phyloP scores from a whole-genome alignment of 2,888 invertebrate species.

The Torymus aiolomorphi region DNA sequence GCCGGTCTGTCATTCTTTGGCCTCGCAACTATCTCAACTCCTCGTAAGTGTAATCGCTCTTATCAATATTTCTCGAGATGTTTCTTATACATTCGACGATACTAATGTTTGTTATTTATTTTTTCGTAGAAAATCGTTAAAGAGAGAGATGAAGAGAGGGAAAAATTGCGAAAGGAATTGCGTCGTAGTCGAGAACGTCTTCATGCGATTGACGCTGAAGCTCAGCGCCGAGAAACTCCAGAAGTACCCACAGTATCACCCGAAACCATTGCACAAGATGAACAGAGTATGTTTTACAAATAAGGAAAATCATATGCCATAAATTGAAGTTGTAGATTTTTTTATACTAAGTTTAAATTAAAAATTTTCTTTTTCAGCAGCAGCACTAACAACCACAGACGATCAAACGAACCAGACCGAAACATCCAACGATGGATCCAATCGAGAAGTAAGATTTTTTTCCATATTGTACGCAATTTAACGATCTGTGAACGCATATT shows the following conservation, averaged over 20 bases:
- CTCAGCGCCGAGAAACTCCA: constrained; percentile 66
- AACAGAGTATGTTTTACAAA: constrained; percentile 38
- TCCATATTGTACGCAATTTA: constrained; percentile 29
- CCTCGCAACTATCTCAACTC: constrained; percentile 82
- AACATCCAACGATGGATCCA: constrained; percentile 57
- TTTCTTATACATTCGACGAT: no score
- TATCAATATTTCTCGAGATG: no score
- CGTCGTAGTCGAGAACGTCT: constrained; percentile 84
- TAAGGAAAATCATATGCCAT: neutral
- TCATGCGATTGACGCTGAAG: constrained; percentile 78
- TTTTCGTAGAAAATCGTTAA: constrained; percentile 82
- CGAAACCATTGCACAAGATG: constrained; percentile 41
- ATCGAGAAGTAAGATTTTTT: constrained; percentile 64
- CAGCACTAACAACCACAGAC: constrained; percentile 22
- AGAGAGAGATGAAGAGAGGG: constrained; percentile 86
- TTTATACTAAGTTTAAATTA: neutral
- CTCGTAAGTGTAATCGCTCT: constrained; percentile 77
- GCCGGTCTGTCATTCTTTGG: constrained; percentile 81
- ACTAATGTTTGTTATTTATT: constrained; percentile 40
- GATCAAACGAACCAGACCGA: constrained; percentile 56
- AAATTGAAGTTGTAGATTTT: neutral
- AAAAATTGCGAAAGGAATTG: constrained; percentile 84
- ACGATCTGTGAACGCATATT: neutral
- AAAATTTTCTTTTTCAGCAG: neutral
- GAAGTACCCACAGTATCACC: constrained; percentile 32